Base-by-base conservation (phyloP, 2,113 vertebrate genomes). In the Brachyistius frenatus region DNA sequence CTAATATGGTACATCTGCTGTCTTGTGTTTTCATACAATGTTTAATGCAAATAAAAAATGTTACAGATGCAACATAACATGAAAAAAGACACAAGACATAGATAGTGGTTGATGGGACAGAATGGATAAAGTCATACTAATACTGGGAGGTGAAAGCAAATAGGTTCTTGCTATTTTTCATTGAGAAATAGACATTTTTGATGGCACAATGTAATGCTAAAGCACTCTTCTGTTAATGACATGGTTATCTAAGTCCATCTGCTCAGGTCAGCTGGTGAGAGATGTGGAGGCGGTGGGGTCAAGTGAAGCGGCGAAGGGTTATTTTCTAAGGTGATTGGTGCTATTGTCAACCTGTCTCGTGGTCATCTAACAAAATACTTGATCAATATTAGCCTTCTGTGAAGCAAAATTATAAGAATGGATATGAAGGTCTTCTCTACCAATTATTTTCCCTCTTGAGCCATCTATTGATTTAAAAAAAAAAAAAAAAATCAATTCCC, bases 291-390 rank as follows among this genome's bases (percentile, higher is more conserved):
- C 39, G 16, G 53, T 16, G 16, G 36, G 39, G 32, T 64, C 46
- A 47, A 60, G 23, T 58, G 52, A 69, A 58, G 57, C 60, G 55
- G 67, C 39, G 47, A 70, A 54, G 36, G 57, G 37, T 58, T 33
- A 50, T 13, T 57, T 16, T 69, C 5, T 35, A 54, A 81, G 54
- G 39, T 13, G 49, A 72, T 15, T 3, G 50, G 15, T 16, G 36
- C 47, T 47, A 31, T 47, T 53, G 36, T 23, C 54, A 23, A 8
- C 23, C 30, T 23, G 5, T n/a, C 39, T 9, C 32, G 47, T 33
- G 37, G 61, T 46, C 49, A 4, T 10, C 2, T 69, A 57, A 65
- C 30, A 50, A 69, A 7, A 35, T 39, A 41, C 54, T 76, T 33
- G 23, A 66, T 52, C 63, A 76, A 31, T 66, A 67, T 60, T 37